These are phyloP conservation scores for Crematogaster levior DNA, from an alignment of 2,888 invertebrate species.

Conservation along the genomic window DNA sequence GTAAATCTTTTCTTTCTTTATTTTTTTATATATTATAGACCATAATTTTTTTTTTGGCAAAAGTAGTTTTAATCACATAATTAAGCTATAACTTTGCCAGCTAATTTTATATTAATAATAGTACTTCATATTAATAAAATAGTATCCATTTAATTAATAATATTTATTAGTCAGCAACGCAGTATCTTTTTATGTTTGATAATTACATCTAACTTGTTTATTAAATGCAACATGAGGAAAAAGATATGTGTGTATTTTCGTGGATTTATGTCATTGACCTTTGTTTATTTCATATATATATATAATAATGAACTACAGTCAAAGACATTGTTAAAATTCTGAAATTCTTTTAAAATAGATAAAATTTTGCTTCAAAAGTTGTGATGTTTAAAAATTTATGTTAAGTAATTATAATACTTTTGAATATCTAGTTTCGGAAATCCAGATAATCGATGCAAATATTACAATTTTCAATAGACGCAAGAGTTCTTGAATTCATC, in stretches of 20 bases:
- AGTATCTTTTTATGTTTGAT: background rate
- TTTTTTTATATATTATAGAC: background rate
- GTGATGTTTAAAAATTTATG: background rate
- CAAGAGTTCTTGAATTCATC: background rate
- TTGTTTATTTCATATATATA: slow-evolving; percentile 11
- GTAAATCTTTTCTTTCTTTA: background rate
- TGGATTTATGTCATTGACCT: background rate
- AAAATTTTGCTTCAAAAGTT: background rate
- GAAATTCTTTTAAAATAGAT: background rate
- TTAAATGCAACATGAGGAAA: background rate
- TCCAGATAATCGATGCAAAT: background rate
- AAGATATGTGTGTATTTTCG: background rate
- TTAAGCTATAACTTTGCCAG: no score
- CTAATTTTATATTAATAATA: background rate
- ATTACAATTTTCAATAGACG: background rate
- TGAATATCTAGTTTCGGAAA: background rate
- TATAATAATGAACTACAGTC: background rate
- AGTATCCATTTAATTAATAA: no score
- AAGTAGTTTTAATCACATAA: background rate
- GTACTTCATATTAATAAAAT: no score
- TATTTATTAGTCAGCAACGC: background rate
- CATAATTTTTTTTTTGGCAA: background rate
- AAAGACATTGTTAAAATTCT: background rate
- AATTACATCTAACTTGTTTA: background rate
- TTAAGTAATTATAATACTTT: background rate